Conservation (phyloP, 2,888 invertebrate genomes). For the Drosophila diplacantha region DNA sequence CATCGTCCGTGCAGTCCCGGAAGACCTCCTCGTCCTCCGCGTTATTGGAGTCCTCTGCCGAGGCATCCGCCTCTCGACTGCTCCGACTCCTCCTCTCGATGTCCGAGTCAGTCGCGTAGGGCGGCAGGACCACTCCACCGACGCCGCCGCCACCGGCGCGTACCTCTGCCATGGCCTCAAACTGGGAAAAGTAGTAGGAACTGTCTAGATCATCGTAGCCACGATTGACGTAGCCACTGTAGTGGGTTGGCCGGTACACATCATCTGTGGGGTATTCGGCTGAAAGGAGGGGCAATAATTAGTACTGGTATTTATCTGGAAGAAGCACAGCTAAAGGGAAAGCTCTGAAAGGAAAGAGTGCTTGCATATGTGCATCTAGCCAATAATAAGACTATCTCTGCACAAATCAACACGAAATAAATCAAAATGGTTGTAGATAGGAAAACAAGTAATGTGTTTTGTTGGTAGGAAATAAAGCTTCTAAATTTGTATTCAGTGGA, state of each 20-base stretch:
- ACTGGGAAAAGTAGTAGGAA: constrained; percentile 61
- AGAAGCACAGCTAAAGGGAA: not conserved
- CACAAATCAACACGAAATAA: not conserved
- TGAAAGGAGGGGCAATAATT: constrained; percentile 28
- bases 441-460: not conserved
- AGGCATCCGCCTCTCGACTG: constrained; percentile 32
- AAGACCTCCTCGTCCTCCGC: constrained; percentile 31
- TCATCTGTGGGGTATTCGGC: constrained; percentile 64
- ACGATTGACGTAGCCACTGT: constrained; percentile 58
- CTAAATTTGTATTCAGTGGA: not conserved
- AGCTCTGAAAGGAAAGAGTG: too few relatives aligned
- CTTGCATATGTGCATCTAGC: too few relatives aligned
- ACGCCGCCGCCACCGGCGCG: constrained; percentile 7
- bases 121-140: constrained; percentile 36
- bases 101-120: constrained; percentile 37
- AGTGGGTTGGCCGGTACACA: constrained; percentile 55
- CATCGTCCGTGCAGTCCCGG: constrained; percentile 53
- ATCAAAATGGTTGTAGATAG: not conserved
- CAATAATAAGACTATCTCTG: too few relatives aligned
- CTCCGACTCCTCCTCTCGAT: constrained; percentile 17
- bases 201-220: constrained; percentile 70
- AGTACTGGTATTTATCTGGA: not conserved
- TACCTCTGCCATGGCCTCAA: constrained; percentile 61
- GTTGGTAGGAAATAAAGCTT: not conserved
- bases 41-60: constrained; percentile 20